phyloP scores from a whole-genome alignment of 1,140 invertebrate genomes.

The Euwallacea fornicatus region DNA sequence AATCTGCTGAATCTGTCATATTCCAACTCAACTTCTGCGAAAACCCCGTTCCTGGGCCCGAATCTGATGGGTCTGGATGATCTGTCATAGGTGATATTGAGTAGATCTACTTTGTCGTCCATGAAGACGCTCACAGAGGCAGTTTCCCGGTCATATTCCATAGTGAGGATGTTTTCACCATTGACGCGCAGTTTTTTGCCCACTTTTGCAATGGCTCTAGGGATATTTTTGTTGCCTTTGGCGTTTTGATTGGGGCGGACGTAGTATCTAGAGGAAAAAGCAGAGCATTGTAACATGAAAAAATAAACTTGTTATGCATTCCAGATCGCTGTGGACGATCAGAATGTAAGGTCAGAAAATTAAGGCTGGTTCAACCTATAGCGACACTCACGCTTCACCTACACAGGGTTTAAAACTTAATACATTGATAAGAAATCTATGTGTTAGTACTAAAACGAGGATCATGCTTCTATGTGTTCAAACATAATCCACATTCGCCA shows the following conservation, averaged over 20 bases:
- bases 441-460: too few species aligned
- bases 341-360: too few species aligned
- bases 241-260: conserved; percentile 65
- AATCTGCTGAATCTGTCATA: conserved; percentile 91
- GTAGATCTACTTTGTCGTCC: conserved; percentile 82
- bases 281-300: neutral
- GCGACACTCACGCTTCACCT: too few species aligned
- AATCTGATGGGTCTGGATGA: conserved; percentile 88
- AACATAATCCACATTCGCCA: too few species aligned
- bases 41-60: conserved; percentile 82
- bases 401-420: too few species aligned
- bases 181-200: conserved; percentile 84
- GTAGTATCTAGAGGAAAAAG: conserved; percentile 64
- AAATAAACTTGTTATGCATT: neutral
- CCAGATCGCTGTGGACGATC: too few species aligned
- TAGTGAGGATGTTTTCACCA: conserved; percentile 85
- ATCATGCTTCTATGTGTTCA: too few species aligned
- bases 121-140: conserved; percentile 88
- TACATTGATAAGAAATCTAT: too few species aligned
- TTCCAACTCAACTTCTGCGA: conserved; percentile 85
- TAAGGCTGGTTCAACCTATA: too few species aligned
- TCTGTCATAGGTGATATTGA: conserved; percentile 90
- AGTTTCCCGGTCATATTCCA: conserved; percentile 90
- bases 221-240: conserved; percentile 61
- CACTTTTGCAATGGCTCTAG: conserved; percentile 74